These are phyloP conservation scores for Alexandromys fortis DNA, from an alignment of 2,113 vertebrate genomes.

Conservation along the genomic window DNA sequence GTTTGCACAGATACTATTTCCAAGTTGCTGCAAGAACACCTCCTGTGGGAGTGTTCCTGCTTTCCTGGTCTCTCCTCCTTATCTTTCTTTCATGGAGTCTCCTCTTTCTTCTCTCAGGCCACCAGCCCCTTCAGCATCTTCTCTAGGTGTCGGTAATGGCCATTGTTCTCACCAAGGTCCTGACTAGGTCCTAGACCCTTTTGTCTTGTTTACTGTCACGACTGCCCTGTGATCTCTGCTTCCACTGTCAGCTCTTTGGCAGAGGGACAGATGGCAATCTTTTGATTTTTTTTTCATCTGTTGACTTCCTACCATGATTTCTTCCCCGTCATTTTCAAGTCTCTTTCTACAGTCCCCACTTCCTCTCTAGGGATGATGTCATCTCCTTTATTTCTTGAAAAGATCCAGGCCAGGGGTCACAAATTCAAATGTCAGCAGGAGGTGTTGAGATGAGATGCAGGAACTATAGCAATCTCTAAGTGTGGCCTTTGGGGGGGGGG, in stretches of 20 bases:
- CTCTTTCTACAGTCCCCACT: not conserved
- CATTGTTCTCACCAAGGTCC: not conserved
- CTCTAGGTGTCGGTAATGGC: not conserved
- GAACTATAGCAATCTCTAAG: no score
- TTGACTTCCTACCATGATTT: slow-evolving; percentile 18
- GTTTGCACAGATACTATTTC: slow-evolving; percentile 35
- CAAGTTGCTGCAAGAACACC: slow-evolving; percentile 30
- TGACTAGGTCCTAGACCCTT: not conserved
- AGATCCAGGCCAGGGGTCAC: not conserved
- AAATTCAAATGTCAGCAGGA: not conserved
- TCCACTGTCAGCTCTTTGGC: not conserved
- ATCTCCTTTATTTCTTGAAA: not conserved
- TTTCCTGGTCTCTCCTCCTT: not conserved
- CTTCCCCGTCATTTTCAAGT: slow-evolving; percentile 10
- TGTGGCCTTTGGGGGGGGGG: not conserved
- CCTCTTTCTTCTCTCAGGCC: not conserved
- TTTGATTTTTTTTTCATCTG: not conserved
- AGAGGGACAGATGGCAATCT: not conserved
- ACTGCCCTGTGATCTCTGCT: not conserved
- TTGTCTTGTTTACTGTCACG: not conserved
- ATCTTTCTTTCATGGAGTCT: not conserved
- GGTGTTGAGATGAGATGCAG: not conserved
- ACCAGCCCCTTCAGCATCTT: not conserved
- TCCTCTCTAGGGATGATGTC: slow-evolving; percentile 24
- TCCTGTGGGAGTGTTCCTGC: not conserved